Percentiles rank a stretch among this genome's conserved stretches.
Conservation (phyloP, 2,888 invertebrate genomes). For the Rhagophthalmus giganteus region DNA sequence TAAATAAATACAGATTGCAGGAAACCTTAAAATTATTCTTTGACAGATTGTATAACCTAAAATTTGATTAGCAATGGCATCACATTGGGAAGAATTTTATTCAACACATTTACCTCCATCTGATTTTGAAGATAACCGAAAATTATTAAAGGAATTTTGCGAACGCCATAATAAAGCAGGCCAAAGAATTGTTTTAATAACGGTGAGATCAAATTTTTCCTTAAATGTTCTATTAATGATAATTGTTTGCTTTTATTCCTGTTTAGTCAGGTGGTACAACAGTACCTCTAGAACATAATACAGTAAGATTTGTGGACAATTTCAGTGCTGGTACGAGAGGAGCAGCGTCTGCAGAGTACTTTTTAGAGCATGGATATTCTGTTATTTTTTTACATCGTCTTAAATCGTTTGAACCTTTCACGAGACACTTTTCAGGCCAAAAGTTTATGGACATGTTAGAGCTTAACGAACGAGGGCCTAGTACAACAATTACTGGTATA, state of each 20-base stretch:
- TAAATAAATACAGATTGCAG: no score
- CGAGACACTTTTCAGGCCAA: constrained; percentile 80
- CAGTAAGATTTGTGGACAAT: constrained; percentile 97
- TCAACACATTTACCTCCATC: constrained; percentile 75
- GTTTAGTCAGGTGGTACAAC: constrained; percentile 93
- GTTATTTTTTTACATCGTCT: constrained; percentile 93
- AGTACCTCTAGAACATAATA: constrained; percentile 94
- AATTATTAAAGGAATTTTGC: constrained; percentile 73
- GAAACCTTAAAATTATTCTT: no score
- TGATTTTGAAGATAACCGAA: constrained; percentile 75
- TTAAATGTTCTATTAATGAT: no score
- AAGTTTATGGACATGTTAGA: constrained; percentile 80
- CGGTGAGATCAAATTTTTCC: constrained; percentile 60
- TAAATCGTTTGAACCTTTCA: constrained; percentile 90
- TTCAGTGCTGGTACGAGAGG: constrained; percentile 97
- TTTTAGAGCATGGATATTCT: constrained; percentile 82
- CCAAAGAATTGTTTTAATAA: constrained; percentile 75
- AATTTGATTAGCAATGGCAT: constrained; percentile 43
- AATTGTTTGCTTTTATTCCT: no score
- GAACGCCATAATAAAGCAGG: constrained; percentile 68
- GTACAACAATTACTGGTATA: constrained; percentile 67
- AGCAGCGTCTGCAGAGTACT: constrained; percentile 93
- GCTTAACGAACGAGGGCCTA: constrained; percentile 64
- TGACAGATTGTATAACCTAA: constrained; percentile 18
- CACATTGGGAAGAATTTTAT: constrained; percentile 84